A percentile compares a stretch with the other conserved stretches of the same genome.
Evolutionary conservation across 1,140 invertebrate genomes (phyloP).

Genomic region (Megathymus violae): DNA sequence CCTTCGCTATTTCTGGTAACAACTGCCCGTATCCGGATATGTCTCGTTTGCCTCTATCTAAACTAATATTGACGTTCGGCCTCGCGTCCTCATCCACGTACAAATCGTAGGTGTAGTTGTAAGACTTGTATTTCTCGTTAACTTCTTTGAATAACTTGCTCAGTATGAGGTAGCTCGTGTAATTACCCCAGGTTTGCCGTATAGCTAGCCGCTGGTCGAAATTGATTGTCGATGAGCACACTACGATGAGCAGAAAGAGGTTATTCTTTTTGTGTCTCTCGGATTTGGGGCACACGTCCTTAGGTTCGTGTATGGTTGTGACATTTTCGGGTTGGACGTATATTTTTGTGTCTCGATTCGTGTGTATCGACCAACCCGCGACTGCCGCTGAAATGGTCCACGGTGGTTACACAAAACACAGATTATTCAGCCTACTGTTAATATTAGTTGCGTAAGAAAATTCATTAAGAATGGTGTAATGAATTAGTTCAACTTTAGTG

Average conservation of each 20-base stretch:
- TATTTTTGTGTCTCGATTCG: slow-evolving; percentile 87
- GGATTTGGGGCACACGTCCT: slow-evolving; percentile 83
- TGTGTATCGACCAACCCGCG: slow-evolving; percentile 89
- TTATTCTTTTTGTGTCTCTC: slow-evolving; percentile 56
- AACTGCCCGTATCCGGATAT: slow-evolving; percentile 59
- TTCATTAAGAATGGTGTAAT: too few species aligned
- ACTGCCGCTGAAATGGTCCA: slow-evolving; percentile 85
- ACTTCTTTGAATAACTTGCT: slow-evolving; percentile 55
- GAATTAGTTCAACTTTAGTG: too few species aligned
- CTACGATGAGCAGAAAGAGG: slow-evolving; percentile 88
- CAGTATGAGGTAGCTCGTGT: slow-evolving; percentile 81
- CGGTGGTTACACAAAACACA: too few species aligned
- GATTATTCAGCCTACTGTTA: too few species aligned
- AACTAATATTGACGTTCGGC: slow-evolving; percentile 45
- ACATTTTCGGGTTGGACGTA: slow-evolving; percentile 89
- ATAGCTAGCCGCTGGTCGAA: slow-evolving; percentile 88
- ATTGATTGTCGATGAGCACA: slow-evolving; percentile 89
- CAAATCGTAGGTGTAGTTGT: slow-evolving; percentile 70
- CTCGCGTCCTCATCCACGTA: slow-evolving; percentile 43
- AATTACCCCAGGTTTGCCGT: slow-evolving; percentile 91
- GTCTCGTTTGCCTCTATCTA: slow-evolving; percentile 53
- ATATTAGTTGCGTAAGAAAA: too few species aligned
- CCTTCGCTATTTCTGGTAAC: slow-evolving; percentile 65
- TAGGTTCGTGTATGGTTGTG: slow-evolving; percentile 87
- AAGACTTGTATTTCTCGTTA: slow-evolving; percentile 63